Percentiles rank a stretch among this genome's conserved stretches.
Conservation (phyloP, 2,888 invertebrate genomes). For the Marronus borbonicus region DNA sequence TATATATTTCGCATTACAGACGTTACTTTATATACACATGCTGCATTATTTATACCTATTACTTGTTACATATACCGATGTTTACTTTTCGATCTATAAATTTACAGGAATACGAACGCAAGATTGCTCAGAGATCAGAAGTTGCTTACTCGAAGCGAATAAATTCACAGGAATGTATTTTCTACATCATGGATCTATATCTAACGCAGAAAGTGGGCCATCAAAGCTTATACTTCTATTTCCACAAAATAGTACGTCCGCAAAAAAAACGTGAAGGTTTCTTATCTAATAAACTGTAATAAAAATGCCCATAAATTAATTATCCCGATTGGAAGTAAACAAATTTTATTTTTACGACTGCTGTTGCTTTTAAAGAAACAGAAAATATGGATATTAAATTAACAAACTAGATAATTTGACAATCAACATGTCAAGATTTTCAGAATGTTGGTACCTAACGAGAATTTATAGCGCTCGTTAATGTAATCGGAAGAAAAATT, state of each 20-base stretch:
- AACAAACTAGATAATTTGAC: no score
- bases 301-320: no score
- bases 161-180: slow-evolving; percentile 12
- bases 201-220: background rate
- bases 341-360: no score
- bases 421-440: no score
- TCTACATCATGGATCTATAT: background rate
- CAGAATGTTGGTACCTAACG: no score
- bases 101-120: slow-evolving; percentile 3
- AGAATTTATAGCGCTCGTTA: no score
- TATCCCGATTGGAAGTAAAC: no score
- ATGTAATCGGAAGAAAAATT: no score
- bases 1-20: slow-evolving; percentile 33
- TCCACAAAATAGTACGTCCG: background rate
- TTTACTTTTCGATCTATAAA: slow-evolving; percentile 25
- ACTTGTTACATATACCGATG: slow-evolving; percentile 2
- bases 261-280: background rate
- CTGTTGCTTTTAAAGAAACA: no score
- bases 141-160: background rate
- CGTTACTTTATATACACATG: slow-evolving; percentile 12
- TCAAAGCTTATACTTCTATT: background rate
- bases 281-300: background rate
- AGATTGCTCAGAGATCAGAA: background rate
- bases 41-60: slow-evolving; percentile 23
- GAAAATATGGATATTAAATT: no score